Evolutionary conservation across 2,797 vertebrate genomes (phyloP), one percentile per base, ranked within the genome.

Genomic region (Etheostoma nigrum): DNA sequence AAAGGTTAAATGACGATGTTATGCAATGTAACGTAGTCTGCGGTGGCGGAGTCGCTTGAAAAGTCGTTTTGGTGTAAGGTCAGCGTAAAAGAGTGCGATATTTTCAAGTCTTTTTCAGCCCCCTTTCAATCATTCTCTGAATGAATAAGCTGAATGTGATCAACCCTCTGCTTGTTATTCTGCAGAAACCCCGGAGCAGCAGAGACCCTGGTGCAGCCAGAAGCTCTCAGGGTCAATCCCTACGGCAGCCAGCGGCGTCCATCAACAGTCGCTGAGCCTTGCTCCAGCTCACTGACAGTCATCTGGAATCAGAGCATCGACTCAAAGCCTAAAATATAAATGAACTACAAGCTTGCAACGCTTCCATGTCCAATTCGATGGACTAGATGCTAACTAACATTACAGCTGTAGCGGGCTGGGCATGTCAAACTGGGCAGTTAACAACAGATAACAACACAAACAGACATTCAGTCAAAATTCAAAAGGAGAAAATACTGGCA

Each of bases 261-360:
- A 23, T 60, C 60, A 23, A 10, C 44, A 44, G 44, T 16, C 36
- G 1, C 10, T 2, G 30, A 48, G 68, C 48, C 14, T 42, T n/a
- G 36, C 4, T 33, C 18, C 30, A 51, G 52, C 68, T 69, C 23
- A 1, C 47, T 45, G n/a, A 40, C 10, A 40, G 9, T 7, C 36
- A 40, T 40, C 36, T 40, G 9, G 36, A 40, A 10, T 11, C 36
- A 40, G 2, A 58, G n/a, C 67, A 47, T 72, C 40, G 25, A 19
- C 61, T 14, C 36, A 54, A 53, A 77, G 7, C 51, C 49, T 77
- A 1, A 82, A 82, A 77, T 79, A 82, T 74, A 19, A 52, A 82
- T 71, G 68, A 82, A 52, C 2, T 49, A 69, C 44, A 10, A 11
- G 9, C 36, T 40, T 36, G 33, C 33, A 36, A 60, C 61, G 0